Evolutionary conservation across 2,113 vertebrate genomes (phyloP).

Genomic region (Chelonoidis abingdonii): DNA sequence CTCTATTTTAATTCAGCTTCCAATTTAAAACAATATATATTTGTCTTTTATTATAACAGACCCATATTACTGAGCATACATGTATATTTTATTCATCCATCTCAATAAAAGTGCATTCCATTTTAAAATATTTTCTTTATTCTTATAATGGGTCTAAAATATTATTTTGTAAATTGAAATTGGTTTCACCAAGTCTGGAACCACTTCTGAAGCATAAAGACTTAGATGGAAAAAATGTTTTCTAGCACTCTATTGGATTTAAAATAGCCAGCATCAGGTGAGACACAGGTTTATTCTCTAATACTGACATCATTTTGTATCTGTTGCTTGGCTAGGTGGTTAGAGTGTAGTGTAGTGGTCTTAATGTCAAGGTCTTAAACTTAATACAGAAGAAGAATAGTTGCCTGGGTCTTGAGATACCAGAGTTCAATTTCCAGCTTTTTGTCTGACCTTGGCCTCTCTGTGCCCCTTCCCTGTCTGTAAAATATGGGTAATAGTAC

Average conservation of each 20-base stretch:
- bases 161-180: neutral
- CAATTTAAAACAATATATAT: neutral
- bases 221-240: neutral
- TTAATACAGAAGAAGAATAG: neutral
- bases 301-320: neutral
- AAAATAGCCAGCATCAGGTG: neutral
- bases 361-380: neutral
- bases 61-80: neutral
- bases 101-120: neutral
- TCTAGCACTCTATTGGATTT: neutral
- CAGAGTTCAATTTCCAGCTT: slow-evolving; percentile 16
- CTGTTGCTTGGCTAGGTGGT: neutral
- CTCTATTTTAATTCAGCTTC: neutral
- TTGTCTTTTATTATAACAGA: too few relatives aligned
- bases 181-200: neutral
- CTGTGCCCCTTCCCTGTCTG: neutral
- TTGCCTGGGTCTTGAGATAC: too few relatives aligned
- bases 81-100: neutral
- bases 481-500: neutral
- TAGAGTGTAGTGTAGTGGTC: neutral
- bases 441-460: slow-evolving; percentile 29
- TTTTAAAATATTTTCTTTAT: neutral
- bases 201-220: neutral
- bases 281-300: neutral
- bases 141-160: neutral